A percentile compares a stretch with the other conserved stretches of the same genome.
Evolutionary conservation across 1,140 invertebrate genomes (phyloP).

Genomic region (Contarinia nasturtii): DNA sequence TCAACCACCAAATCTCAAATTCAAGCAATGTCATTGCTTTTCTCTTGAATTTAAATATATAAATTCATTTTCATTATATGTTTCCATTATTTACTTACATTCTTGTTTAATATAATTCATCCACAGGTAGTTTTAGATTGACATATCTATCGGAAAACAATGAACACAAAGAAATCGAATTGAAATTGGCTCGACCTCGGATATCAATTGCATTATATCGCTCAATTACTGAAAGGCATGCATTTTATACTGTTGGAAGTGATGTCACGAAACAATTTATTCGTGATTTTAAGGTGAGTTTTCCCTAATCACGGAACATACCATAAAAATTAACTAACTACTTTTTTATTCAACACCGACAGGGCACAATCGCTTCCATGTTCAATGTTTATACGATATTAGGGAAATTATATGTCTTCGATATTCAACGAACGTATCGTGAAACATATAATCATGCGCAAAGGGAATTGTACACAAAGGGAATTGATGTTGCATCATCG

Average conservation of each 20-base stretch:
- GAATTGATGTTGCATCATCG: conserved; percentile 20
- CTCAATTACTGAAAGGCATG: conserved; percentile 78
- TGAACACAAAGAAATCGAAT: conserved; percentile 45
- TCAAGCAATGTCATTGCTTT: too few species aligned
- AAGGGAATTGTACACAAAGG: conserved; percentile 40
- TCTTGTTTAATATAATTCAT: too few species aligned
- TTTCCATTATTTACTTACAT: too few species aligned
- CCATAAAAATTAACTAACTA: conserved; percentile 2
- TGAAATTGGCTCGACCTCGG: conserved; percentile 59
- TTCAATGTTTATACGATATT: conserved; percentile 75
- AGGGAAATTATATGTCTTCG: conserved; percentile 76
- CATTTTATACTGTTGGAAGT: conserved; percentile 73
- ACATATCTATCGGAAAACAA: conserved; percentile 50
- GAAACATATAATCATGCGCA: conserved; percentile 75
- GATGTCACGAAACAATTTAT: conserved; percentile 77
- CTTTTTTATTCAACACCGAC: conserved; percentile 6
- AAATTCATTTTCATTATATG: too few species aligned
- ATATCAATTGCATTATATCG: conserved; percentile 63
- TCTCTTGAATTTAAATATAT: too few species aligned
- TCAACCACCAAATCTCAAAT: too few species aligned
- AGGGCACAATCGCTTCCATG: conserved; percentile 76
- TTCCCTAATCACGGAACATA: not conserved
- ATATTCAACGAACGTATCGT: conserved; percentile 65
- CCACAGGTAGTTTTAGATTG: too few species aligned
- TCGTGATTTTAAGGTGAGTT: conserved; percentile 54